phyloP scores from a whole-genome alignment of 2,888 invertebrate species.

The Hololepta plana region DNA sequence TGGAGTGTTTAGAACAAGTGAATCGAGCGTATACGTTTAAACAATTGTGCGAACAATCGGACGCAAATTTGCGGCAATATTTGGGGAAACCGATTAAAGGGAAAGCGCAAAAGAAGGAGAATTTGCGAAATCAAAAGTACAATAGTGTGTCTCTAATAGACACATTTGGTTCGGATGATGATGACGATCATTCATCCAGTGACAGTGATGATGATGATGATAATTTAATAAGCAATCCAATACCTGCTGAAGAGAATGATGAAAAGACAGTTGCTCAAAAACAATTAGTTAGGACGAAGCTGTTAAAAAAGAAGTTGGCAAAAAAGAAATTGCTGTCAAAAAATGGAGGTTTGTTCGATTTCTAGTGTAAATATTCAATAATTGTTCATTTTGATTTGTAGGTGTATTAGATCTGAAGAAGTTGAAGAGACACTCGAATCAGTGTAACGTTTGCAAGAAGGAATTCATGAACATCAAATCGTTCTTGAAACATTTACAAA shows the following conservation, averaged over 20 bases:
- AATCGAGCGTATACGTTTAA: slow-evolving; percentile 29
- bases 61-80: slow-evolving; percentile 25
- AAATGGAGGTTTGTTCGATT: slow-evolving; percentile 16
- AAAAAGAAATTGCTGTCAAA: slow-evolving; percentile 22
- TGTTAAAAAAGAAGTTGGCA: slow-evolving; percentile 15
- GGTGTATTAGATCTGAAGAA: slow-evolving; percentile 14
- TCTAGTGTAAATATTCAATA: too few species aligned
- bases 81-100: slow-evolving; percentile 23
- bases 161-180: slow-evolving; percentile 21
- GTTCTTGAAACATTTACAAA: slow-evolving; percentile 27
- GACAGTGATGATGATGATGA: slow-evolving; percentile 18
- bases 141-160: slow-evolving; percentile 8
- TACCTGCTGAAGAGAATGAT: slow-evolving; percentile 17
- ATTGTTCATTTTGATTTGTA: slow-evolving; percentile 2
- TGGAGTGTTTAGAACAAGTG: slow-evolving; percentile 29
- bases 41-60: slow-evolving; percentile 29
- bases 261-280: slow-evolving; percentile 26
- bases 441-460: slow-evolving; percentile 29
- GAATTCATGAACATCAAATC: slow-evolving; percentile 27
- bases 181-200: slow-evolving; percentile 19
- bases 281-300: slow-evolving; percentile 22
- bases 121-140: neutral
- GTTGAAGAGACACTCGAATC: slow-evolving; percentile 21
- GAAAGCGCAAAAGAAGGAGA: slow-evolving; percentile 3
- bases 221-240: too few species aligned